These are phyloP conservation scores for Anoura caudifer DNA, from an alignment of 2,113 vertebrate species.

Conservation along the genomic window DNA sequence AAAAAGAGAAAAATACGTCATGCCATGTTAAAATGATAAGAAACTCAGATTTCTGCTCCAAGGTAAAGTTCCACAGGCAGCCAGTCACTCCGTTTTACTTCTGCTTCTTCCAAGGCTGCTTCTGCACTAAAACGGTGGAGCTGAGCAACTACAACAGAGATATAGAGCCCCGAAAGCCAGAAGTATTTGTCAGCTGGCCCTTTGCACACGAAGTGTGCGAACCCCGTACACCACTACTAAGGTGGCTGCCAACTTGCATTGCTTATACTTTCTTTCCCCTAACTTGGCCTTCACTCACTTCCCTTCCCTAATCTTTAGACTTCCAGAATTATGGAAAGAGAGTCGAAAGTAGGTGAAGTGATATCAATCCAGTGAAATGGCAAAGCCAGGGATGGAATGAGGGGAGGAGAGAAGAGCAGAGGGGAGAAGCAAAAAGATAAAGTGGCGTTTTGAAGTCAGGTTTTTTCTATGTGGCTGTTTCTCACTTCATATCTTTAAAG, in stretches of 20 bases:
- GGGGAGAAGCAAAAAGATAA: neutral
- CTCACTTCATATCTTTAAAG: slow-evolving; percentile 24
- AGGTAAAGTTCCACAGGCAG: neutral
- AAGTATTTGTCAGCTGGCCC: neutral
- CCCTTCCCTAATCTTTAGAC: neutral
- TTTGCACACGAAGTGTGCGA: neutral
- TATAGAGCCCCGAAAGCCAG: neutral
- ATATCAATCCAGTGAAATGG: neutral
- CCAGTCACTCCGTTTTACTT: neutral
- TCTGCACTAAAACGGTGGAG: neutral
- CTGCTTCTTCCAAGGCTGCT: neutral
- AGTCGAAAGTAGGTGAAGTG: neutral
- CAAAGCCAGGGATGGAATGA: neutral
- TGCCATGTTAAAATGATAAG: neutral
- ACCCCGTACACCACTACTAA: neutral
- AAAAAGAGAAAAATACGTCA: neutral
- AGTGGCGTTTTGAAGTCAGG: slow-evolving; percentile 25
- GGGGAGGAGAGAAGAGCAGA: neutral
- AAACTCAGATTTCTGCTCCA: neutral
- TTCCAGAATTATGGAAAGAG: neutral
- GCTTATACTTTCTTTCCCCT: neutral
- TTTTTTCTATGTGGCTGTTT: slow-evolving; percentile 25
- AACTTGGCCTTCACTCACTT: neutral
- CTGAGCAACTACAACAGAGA: neutral
- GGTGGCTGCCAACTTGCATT: neutral